phyloP scores from a whole-genome alignment of 2,113 vertebrate species.

The Toxotes jaculatrix region DNA sequence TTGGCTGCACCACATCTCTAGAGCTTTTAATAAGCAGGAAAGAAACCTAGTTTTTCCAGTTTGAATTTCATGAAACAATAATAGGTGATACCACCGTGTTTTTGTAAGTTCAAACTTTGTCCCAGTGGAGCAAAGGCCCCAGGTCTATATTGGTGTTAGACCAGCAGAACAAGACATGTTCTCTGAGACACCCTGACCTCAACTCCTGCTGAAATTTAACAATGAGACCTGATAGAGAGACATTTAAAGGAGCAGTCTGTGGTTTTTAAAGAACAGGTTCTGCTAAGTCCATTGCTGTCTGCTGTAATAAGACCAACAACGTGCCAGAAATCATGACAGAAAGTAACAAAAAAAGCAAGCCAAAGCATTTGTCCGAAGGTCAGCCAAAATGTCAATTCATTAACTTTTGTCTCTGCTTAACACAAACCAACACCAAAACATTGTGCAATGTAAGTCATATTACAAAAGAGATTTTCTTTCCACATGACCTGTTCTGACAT shows the following conservation, averaged over 20 bases:
- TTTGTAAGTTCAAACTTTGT: slow-evolving; percentile 48
- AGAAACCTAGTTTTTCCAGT: slow-evolving; percentile 37
- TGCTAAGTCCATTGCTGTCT: slow-evolving; percentile 25
- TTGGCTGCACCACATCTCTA: slow-evolving; percentile 35
- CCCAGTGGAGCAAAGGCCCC: slow-evolving; percentile 38
- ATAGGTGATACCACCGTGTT: slow-evolving; percentile 49
- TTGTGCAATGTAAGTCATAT: slow-evolving; percentile 44
- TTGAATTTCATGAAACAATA: slow-evolving; percentile 65
- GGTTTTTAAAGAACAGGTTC: slow-evolving; percentile 7
- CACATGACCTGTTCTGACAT: slow-evolving; percentile 18
- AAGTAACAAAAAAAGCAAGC: background rate
- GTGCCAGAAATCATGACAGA: slow-evolving; percentile 13
- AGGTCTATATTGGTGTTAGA: slow-evolving; percentile 9
- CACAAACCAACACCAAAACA: slow-evolving; percentile 36
- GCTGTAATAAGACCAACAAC: slow-evolving; percentile 37
- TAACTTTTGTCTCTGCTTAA: slow-evolving; percentile 43
- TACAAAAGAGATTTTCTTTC: slow-evolving; percentile 25
- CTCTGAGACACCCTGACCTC: slow-evolving; percentile 29
- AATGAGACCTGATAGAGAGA: slow-evolving; percentile 25
- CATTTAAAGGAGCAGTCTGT: background rate
- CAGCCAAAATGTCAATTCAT: slow-evolving; percentile 52
- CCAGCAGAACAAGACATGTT: background rate
- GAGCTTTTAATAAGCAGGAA: slow-evolving; percentile 46
- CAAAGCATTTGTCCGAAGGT: slow-evolving; percentile 51
- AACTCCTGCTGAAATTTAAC: slow-evolving; percentile 18